Conservation (phyloP, 1,140 invertebrate genomes). For the Apolygus lucorum region DNA sequence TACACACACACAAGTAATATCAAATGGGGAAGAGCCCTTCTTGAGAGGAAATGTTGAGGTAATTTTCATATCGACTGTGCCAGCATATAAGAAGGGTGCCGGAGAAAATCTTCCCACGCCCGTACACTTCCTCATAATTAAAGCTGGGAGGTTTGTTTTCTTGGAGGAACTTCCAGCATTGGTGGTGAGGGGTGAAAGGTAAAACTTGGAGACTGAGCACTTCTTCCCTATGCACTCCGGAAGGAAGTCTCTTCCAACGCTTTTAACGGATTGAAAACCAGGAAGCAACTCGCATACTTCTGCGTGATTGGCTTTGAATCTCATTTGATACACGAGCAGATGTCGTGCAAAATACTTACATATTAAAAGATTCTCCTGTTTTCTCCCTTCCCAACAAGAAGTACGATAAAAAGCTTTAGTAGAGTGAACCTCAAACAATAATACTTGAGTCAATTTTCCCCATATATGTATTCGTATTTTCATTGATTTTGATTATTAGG, state of each 20-base stretch:
- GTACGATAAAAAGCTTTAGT: too few species aligned
- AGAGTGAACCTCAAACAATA: too few species aligned
- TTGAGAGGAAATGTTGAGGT: conserved; percentile 7
- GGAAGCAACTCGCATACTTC: too few species aligned
- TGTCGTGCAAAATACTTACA: too few species aligned
- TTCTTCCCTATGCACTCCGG: not conserved
- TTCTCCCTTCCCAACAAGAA: too few species aligned
- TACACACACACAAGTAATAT: conserved; percentile 6
- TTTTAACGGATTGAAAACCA: conserved; percentile 11
- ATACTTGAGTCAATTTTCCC: too few species aligned
- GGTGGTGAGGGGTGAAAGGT: not conserved
- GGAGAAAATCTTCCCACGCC: not conserved
- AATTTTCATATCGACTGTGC: conserved; percentile 6
- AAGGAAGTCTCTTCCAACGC: conserved; percentile 1
- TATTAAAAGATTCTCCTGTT: too few species aligned
- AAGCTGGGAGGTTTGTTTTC: conserved; percentile 1
- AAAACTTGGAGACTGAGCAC: not conserved
- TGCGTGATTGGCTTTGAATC: too few species aligned
- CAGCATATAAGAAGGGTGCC: not conserved
- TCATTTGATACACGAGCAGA: too few species aligned
- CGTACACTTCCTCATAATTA: conserved; percentile 12
- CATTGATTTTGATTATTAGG: too few species aligned
- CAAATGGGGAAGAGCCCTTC: not conserved
- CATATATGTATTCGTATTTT: too few species aligned
- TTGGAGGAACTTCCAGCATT: not conserved